Conservation (phyloP, 2,888 invertebrate species). For the Drosophila pseudotakahashii region DNA sequence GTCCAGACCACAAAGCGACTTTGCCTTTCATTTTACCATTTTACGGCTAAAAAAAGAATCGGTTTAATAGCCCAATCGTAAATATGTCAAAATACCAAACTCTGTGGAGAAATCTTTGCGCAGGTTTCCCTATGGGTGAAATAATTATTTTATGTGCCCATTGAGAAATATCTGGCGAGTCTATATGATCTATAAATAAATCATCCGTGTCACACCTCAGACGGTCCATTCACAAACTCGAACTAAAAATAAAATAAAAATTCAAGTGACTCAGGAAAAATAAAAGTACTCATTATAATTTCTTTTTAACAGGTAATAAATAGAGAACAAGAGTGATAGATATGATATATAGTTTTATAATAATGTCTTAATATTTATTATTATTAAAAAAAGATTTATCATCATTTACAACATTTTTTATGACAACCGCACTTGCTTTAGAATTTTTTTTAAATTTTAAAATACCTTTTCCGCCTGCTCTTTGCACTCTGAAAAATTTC, state of each 20-base stretch:
- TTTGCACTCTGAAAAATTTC: constrained; percentile 8
- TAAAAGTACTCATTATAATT: no score
- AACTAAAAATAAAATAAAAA: constrained; percentile 17
- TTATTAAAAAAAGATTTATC: no score
- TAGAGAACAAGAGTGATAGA: no score
- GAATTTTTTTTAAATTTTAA: neutral
- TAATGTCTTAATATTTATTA: no score
- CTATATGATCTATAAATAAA: constrained; percentile 22
- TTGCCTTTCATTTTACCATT: neutral
- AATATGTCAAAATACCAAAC: constrained; percentile 6
- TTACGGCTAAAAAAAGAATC: constrained; percentile 5
- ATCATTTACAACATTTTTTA: neutral
- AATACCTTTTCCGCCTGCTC: neutral
- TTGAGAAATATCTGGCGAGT: neutral
- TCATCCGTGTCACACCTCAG: constrained; percentile 17
- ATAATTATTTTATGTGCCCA: constrained; percentile 23
- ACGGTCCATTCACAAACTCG: constrained; percentile 33
- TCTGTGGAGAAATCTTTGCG: neutral
- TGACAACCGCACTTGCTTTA: neutral
- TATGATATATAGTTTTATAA: no score
- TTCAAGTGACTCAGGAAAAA: neutral
- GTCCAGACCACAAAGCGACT: constrained; percentile 11
- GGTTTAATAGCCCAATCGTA: constrained; percentile 11
- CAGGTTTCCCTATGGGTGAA: constrained; percentile 3
- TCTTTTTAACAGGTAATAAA: no score